Evolutionary conservation across 2,888 invertebrate genomes (phyloP).

Genomic region (Copidosoma aretas): DNA sequence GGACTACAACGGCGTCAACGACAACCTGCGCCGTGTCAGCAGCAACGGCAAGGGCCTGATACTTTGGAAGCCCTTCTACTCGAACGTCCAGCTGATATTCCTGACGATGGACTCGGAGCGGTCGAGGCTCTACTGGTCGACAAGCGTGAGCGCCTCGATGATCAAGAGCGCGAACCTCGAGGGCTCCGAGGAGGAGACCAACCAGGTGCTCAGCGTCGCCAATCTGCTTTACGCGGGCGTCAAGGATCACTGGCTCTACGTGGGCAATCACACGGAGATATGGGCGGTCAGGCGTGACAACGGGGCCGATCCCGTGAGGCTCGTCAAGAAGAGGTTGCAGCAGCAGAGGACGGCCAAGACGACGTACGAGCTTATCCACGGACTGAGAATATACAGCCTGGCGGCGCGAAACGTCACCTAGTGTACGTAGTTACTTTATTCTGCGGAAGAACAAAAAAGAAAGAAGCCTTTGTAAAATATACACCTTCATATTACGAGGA

Average conservation of each 20-base stretch:
- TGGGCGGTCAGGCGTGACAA: neutral
- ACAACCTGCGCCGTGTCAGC: conserved; percentile 12
- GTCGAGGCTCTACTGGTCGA: conserved; percentile 15
- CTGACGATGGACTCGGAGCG: conserved; percentile 2
- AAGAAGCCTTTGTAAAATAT: too few species aligned
- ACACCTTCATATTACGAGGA: too few species aligned
- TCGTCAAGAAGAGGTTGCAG: neutral
- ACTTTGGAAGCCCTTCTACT: neutral
- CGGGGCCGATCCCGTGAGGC: neutral
- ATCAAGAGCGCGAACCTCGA: conserved; percentile 8
- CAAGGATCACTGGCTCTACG: conserved; percentile 11
- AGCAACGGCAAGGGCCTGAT: conserved; percentile 12
- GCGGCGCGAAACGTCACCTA: neutral
- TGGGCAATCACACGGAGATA: conserved; percentile 15
- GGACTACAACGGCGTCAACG: conserved; percentile 7
- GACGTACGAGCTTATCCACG: neutral
- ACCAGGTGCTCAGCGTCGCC: neutral
- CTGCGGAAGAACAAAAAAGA: too few species aligned
- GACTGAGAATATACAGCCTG: conserved; percentile 11
- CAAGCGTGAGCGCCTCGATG: neutral
- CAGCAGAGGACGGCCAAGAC: neutral
- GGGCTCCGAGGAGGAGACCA: neutral
- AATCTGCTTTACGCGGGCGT: neutral
- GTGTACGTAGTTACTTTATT: too few species aligned
- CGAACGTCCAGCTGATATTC: neutral